phyloP scores from a whole-genome alignment of 2,888 invertebrate species.

The Zhengitettix transpicula region DNA sequence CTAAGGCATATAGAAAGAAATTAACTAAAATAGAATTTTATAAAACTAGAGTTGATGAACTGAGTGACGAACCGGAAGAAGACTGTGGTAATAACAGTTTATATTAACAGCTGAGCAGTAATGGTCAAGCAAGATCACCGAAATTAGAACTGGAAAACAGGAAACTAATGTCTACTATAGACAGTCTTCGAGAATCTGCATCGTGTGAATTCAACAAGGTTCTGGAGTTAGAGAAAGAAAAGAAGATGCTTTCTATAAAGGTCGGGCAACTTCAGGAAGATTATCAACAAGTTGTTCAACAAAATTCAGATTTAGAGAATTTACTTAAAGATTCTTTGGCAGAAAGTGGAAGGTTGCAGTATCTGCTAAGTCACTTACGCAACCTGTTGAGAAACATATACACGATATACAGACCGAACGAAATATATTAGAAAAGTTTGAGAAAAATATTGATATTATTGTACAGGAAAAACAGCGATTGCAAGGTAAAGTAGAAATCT shows the following conservation, averaged over 20 bases:
- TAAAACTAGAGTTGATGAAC: slow-evolving; percentile 76
- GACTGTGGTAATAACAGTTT: slow-evolving; percentile 70
- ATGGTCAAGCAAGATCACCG: slow-evolving; percentile 73
- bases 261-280: slow-evolving; percentile 69
- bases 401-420: slow-evolving; percentile 39
- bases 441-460: slow-evolving; percentile 52
- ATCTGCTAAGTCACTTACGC: slow-evolving; percentile 59
- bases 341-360: slow-evolving; percentile 70
- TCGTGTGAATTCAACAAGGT: slow-evolving; percentile 69
- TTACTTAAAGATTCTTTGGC: slow-evolving; percentile 66
- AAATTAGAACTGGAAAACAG: slow-evolving; percentile 88
- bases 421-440: slow-evolving; percentile 52
- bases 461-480: slow-evolving; percentile 73
- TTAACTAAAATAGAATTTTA: slow-evolving; percentile 87
- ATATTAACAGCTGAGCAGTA: slow-evolving; percentile 81
- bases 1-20: slow-evolving; percentile 81
- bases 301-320: slow-evolving; percentile 64
- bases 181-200: slow-evolving; percentile 63
- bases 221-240: slow-evolving; percentile 79
- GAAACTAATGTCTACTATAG: slow-evolving; percentile 67
- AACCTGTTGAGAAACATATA: slow-evolving; percentile 40
- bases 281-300: slow-evolving; percentile 51
- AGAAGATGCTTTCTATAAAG: slow-evolving; percentile 71
- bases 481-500: slow-evolving; percentile 63
- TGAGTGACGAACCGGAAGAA: slow-evolving; percentile 67